These are phyloP conservation scores for Garra rufa DNA, from an alignment of 2,113 vertebrate genomes.

Conservation along the genomic window DNA sequence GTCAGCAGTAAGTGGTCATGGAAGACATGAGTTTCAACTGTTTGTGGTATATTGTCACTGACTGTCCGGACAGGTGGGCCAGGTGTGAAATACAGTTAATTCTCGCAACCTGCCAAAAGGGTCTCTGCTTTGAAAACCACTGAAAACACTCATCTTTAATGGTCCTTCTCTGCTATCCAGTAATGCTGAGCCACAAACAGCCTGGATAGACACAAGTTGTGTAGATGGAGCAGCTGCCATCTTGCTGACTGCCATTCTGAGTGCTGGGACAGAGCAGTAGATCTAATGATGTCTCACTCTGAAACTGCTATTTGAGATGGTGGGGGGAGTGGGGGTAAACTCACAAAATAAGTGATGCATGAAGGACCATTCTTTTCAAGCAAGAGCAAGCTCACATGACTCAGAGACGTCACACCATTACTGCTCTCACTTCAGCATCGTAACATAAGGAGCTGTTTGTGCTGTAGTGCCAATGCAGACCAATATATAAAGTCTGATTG, in stretches of 20 bases:
- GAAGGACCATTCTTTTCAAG: conserved; percentile 27
- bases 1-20: neutral
- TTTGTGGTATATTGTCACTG: neutral
- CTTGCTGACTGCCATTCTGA: conserved; percentile 2
- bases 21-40: neutral
- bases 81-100: neutral
- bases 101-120: neutral
- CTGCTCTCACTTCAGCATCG: conserved; percentile 6
- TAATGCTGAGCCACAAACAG: neutral
- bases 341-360: conserved; percentile 30
- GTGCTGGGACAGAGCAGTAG: neutral
- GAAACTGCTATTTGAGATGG: conserved; percentile 3
- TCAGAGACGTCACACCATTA: neutral
- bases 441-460: conserved; percentile 10
- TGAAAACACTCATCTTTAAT: neutral
- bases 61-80: neutral
- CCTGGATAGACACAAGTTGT: neutral
- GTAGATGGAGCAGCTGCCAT: conserved; percentile 15
- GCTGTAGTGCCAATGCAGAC: neutral
- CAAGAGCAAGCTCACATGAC: conserved; percentile 32
- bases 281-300: conserved; percentile 3
- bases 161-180: neutral
- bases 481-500: neutral
- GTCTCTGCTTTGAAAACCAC: neutral
- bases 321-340: neutral